Base-by-base conservation (phyloP, 2,797 vertebrate genomes). In the Melanotaenia trifasciata region DNA sequence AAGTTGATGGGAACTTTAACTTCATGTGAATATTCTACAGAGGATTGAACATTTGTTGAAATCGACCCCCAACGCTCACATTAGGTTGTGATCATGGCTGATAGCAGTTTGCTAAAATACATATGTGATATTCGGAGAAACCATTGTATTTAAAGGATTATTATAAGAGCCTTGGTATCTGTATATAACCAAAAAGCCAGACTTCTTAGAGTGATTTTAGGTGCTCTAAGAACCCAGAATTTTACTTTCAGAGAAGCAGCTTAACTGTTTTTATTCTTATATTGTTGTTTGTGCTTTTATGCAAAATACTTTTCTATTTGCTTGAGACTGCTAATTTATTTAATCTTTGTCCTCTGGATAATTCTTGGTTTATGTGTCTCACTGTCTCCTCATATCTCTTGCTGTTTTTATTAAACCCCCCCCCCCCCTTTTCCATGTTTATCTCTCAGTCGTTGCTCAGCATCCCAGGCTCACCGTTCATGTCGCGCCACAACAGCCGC, bases 401-500 rank as follows among this genome's bases (percentile, higher is more conserved):
- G 38, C 43, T 78, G 57, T 68, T 74, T 68, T 74, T 64, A 70
- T 72, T 58, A 84, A 64, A 50, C 47, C 54, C 64, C 20, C 74
- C 30, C 20, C 72, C 26, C 26, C 2, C 20, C n/a, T 38, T 61
- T n/a, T 81, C 36, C 65, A 56, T 47, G 45, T 77, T 67, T 69
- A 58, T 81, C 10, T 71, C 54, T 51, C 84, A 99, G 98, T 99
- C 98, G 1, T 95, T 99, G 28, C 96, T 99, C 83, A 99, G 98
- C 87, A 99, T 99, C 87, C 97, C 97, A 0, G 98, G 97, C 88
- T 99, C 98, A 1, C 98, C 98, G 12, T 98, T 96, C 91, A 97
- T 99, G 85, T 98, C 98, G 3, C 96, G 98, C 45, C 96, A 98
- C 93, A 98, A 99, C 91, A 99, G 98, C 94, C 96, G 96, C 89